Percentiles rank a stretch among this genome's conserved stretches.
Evolutionary conservation across 2,113 vertebrate genomes (phyloP).

Genomic region (Suricata suricatta): DNA sequence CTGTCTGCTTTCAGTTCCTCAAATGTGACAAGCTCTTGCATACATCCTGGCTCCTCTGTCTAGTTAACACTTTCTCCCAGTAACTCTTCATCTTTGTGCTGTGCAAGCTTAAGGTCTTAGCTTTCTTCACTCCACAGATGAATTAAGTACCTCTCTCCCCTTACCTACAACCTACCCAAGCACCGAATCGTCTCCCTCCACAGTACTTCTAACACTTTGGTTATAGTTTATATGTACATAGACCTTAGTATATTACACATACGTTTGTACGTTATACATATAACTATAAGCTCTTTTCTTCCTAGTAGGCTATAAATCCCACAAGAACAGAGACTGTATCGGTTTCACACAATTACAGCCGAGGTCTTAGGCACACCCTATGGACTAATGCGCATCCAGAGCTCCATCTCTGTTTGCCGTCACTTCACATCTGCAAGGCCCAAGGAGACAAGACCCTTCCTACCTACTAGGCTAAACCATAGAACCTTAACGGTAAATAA

Average conservation of each 20-base stretch:
- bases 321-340: background rate
- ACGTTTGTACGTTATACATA: background rate
- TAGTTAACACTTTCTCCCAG: background rate
- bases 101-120: background rate
- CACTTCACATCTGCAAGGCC: background rate
- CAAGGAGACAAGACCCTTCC: background rate
- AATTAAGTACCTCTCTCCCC: background rate
- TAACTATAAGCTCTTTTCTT: background rate
- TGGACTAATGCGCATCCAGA: background rate
- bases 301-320: background rate
- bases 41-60: background rate
- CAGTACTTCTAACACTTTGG: background rate
- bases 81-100: background rate
- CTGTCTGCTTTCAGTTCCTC: background rate
- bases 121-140: background rate
- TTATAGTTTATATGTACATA: background rate
- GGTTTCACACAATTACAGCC: background rate
- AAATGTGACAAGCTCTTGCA: background rate
- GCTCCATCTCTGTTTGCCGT: background rate
- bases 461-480: background rate
- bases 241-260: background rate
- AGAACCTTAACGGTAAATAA: background rate
- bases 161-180: background rate
- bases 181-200: background rate
- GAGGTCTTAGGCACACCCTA: background rate